A percentile compares a stretch with the other conserved stretches of the same genome.
Conservation (phyloP, 2,888 invertebrate species). For the Amiota communis region DNA sequence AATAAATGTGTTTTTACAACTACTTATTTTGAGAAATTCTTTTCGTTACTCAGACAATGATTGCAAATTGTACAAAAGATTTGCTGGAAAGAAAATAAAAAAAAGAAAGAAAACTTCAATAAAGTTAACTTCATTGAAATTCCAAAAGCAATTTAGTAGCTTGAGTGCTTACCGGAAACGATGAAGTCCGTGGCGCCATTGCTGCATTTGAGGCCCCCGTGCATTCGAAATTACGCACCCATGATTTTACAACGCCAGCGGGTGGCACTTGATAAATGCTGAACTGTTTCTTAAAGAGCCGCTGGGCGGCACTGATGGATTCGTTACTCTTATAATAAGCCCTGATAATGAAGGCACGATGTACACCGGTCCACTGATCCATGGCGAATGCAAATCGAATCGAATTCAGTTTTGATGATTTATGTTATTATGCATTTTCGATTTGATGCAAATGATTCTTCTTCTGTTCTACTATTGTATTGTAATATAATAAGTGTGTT, state of each 20-base stretch:
- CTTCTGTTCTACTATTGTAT: neutral
- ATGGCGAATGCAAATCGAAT: constrained; percentile 51
- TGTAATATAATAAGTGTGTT: too few species aligned
- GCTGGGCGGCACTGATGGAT: constrained; percentile 62
- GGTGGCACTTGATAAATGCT: constrained; percentile 64
- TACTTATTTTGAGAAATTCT: constrained; percentile 56
- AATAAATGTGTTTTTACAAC: constrained; percentile 26
- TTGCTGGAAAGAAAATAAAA: constrained; percentile 47
- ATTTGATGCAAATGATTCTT: neutral
- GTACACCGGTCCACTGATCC: constrained; percentile 70
- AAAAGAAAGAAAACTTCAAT: neutral
- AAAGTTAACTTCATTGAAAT: neutral
- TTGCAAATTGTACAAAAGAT: constrained; percentile 63
- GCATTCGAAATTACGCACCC: constrained; percentile 65
- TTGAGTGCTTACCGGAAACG: constrained; percentile 52
- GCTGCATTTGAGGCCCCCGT: constrained; percentile 60
- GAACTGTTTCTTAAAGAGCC: constrained; percentile 65
- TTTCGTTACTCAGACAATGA: constrained; percentile 61
- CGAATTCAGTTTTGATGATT: neutral
- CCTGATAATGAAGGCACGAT: constrained; percentile 65
- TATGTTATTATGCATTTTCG: neutral
- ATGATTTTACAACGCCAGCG: constrained; percentile 62
- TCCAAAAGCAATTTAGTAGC: neutral
- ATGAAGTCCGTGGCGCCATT: constrained; percentile 46
- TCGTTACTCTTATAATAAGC: constrained; percentile 66